A percentile compares a stretch with the other conserved stretches of the same genome.
These are phyloP conservation scores for Amorpha juglandis DNA, from an alignment of 2,888 invertebrate genomes.

Conservation along the genomic window DNA sequence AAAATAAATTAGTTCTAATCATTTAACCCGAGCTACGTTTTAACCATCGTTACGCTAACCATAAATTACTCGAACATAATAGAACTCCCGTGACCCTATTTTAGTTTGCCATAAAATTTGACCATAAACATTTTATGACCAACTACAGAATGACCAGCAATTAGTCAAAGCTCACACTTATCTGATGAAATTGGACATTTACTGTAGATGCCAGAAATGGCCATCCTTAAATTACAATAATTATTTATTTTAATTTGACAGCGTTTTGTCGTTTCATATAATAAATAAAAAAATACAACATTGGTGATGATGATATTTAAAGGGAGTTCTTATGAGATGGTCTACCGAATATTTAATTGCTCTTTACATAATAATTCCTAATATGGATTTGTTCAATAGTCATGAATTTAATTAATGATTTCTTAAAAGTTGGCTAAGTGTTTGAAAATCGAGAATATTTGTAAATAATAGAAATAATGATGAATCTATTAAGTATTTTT, in stretches of 20 bases:
- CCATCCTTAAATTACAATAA: conserved; percentile 21
- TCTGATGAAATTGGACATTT: conserved; percentile 37
- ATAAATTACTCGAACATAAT: conserved; percentile 43
- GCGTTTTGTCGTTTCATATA: conserved; percentile 3
- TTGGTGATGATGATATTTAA: background rate
- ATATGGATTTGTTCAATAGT: too few relatives aligned
- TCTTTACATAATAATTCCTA: too few relatives aligned
- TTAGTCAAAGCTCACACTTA: conserved; percentile 44
- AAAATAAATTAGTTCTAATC: conserved; percentile 31
- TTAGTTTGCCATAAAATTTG: conserved; percentile 42
- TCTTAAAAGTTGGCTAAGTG: too few relatives aligned
- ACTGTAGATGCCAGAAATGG: conserved; percentile 16
- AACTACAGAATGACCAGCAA: conserved; percentile 38
- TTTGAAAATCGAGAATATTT: too few relatives aligned
- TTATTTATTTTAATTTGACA: conserved; percentile 30
- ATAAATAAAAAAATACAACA: background rate
- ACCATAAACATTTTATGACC: conserved; percentile 45
- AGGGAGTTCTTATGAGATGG: too few relatives aligned
- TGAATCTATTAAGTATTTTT: too few relatives aligned
- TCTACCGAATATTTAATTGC: too few relatives aligned
- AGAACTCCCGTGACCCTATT: conserved; percentile 31
- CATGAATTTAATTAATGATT: too few relatives aligned
- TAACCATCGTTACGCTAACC: conserved; percentile 26
- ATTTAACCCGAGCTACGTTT: conserved; percentile 31
- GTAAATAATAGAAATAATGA: too few relatives aligned